Conservation (phyloP, 2,888 invertebrate species). For the Galerucella calmariensis region DNA sequence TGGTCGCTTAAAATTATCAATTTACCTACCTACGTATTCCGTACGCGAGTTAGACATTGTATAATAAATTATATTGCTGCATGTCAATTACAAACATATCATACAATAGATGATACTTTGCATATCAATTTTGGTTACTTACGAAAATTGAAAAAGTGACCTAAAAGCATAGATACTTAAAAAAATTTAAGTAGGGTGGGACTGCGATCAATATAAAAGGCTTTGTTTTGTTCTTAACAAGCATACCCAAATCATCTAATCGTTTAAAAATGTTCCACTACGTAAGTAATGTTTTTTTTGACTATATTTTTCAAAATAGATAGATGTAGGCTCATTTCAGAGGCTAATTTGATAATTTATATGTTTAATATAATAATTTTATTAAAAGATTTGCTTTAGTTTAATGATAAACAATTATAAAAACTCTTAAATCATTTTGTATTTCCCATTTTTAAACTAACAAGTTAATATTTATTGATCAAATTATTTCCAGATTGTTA, state of each 20-base stretch:
- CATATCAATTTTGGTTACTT: conserved; percentile 19
- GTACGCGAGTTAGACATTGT: neutral
- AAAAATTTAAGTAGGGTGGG: conserved; percentile 17
- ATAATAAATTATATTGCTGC: conserved; percentile 8
- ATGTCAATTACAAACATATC: conserved; percentile 26
- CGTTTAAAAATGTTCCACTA: conserved; percentile 23
- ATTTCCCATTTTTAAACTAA: no score
- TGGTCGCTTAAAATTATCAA: neutral
- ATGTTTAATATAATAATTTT: no score
- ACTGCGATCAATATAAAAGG: conserved; percentile 12
- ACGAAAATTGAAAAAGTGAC: conserved; percentile 30
- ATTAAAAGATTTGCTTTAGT: no score
- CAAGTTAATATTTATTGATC: neutral
- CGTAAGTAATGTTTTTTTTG: conserved; percentile 16
- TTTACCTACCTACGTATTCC: neutral
- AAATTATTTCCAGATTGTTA: conserved; percentile 15
- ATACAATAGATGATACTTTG: conserved; percentile 8
- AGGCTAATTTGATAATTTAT: no score
- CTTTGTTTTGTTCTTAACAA: neutral
- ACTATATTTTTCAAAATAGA: neutral
- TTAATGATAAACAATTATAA: no score
- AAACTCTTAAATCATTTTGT: no score
- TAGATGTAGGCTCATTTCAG: no score
- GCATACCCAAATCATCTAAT: conserved; percentile 3
- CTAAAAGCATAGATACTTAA: conserved; percentile 18